Evolutionary conservation across 2,888 invertebrate species (phyloP), one percentile per base, ranked within the genome.

Genomic region (Lumbricus terrestris): DNA sequence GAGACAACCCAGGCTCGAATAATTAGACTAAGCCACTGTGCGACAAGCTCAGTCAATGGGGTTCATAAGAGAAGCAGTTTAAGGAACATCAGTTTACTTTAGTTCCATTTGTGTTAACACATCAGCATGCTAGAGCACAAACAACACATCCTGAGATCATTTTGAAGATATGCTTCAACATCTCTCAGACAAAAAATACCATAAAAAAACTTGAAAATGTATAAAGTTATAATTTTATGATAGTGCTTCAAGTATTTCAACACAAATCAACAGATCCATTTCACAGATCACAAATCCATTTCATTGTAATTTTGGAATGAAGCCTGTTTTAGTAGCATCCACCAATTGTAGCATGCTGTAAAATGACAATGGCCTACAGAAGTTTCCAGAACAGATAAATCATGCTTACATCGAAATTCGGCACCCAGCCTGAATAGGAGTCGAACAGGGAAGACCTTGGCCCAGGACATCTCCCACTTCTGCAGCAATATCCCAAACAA

Each of bases 381-480:
- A 69, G 69, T 69, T 69, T 69, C 69, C 69, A 69, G 69, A 69
- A 5, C 13, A 54, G 54, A 54, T 1, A 29, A 69, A 16, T 29
- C n/a, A 4, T 33, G 93, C 95, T 94, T 93, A 95, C 95, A 97
- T 91, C 97, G 96, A 95, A 97, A 97, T 94, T 97, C 97, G 6
- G 97, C 97, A 5, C 97, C 97, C 54, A 98, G 95, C 91, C 97
- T 96, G 90, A 98, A 95, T 93, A 97, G 96, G 69, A 98, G 95
- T 29, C 97, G 96, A 82, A 96, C 93, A 23, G 96, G 96, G 93
- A 97, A 97, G 88, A 97, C 96, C 95, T 97, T 97, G 4, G 97
- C 97, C 97, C 97, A 97, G 0, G 97, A 97, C 6, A 96, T 96
- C 95, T 97, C 97, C 97, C 97, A 97, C 92, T 97, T 96, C 94